Conservation (phyloP, 1,140 invertebrate genomes). For the Mercenaria mercenaria region DNA sequence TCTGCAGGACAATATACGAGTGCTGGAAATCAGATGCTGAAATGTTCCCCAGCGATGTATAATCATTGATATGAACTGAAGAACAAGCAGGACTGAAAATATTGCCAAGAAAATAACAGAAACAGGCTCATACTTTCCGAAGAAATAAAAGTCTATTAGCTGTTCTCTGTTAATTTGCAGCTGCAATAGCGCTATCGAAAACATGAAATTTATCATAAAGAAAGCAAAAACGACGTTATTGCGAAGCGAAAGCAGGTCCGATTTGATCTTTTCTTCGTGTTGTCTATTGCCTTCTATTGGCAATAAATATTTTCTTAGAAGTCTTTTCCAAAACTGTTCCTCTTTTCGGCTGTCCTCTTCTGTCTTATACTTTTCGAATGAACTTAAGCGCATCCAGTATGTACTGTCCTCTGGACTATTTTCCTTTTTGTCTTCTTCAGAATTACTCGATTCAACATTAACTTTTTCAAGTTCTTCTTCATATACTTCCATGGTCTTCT, state of each 20-base stretch:
- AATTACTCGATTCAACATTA: not conserved
- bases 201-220: constrained; percentile 81
- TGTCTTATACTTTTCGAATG: not conserved
- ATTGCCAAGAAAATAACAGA: constrained; percentile 81
- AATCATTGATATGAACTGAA: constrained; percentile 87
- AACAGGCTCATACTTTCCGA: constrained; percentile 58
- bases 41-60: constrained; percentile 95
- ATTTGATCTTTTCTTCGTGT: constrained; percentile 83
- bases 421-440: not conserved
- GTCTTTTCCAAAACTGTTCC: constrained; percentile 60
- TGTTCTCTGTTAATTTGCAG: constrained; percentile 65
- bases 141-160: constrained; percentile 50
- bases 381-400: constrained; percentile 33
- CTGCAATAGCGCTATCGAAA: constrained; percentile 81
- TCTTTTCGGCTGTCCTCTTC: constrained; percentile 3
- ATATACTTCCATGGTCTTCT: not conserved
- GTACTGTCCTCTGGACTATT: not conserved
- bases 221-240: constrained; percentile 79
- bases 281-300: constrained; percentile 73
- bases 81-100: constrained; percentile 84
- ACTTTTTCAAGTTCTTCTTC: not conserved
- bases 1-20: constrained; percentile 81
- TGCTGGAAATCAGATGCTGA: constrained; percentile 98
- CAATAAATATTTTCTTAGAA: constrained; percentile 75
- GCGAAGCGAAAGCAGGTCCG: constrained; percentile 72